Base-by-base conservation (phyloP, 2,888 invertebrate species). In the Tortrix viridana region DNA sequence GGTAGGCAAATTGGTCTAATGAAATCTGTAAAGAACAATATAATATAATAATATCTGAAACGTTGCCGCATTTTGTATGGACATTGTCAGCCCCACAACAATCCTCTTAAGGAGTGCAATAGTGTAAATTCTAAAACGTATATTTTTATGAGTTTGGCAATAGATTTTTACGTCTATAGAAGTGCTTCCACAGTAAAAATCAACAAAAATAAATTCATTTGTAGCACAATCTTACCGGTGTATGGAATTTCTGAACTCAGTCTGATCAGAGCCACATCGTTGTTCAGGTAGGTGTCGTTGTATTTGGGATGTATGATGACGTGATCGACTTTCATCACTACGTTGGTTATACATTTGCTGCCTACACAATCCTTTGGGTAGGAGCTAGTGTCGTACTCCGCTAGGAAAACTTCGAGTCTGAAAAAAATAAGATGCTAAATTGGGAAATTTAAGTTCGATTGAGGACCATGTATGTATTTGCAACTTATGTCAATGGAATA, bases 1-100 rank as follows among this genome's bases (percentile, higher is more conserved):
- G 62, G 50, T 22, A 62, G 50, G 19, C 62, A 62, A 18, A 56
- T 20, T 0, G 62, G 62, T 23, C 62, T 50, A n/a, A 52, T 57
- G 38, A 37, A 57, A 9, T 23, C 62, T 62, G 38, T 12, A 4
- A 50, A 38, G 14, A 16, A 41, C 14, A 38, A 38, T 26, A 5
- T 6, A 26, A 5, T 26, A 26, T 26, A 26, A 26, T 26, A 26
- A n/a, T n/a, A n/a, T n/a, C n/a, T n/a, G n/a, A n/a, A n/a, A n/a
- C n/a, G n/a, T n/a, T n/a, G n/a, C n/a, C n/a, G n/a, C n/a, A n/a
- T n/a, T n/a, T n/a, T n/a, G n/a, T n/a, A n/a, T n/a, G n/a, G n/a
- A n/a, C n/a, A n/a, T n/a, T n/a, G n/a, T n/a, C n/a, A n/a, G n/a
- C n/a, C n/a, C n/a, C n/a, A n/a, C n/a, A n/a, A n/a, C n/a, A n/a